Percentiles rank a stretch among this genome's conserved stretches.
Evolutionary conservation across 2,888 invertebrate species (phyloP).

Genomic region (Gari tellinella): DNA sequence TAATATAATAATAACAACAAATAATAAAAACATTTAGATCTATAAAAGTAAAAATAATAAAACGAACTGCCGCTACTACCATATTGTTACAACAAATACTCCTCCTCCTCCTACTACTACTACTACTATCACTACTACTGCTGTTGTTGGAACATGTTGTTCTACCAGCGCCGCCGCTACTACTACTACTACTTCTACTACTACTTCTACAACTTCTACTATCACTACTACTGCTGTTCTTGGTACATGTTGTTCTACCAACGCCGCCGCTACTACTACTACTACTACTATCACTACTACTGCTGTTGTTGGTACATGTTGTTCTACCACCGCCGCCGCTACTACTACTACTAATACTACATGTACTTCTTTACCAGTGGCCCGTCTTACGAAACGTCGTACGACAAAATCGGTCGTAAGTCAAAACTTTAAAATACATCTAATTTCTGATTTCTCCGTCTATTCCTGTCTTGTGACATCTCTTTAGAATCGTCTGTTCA

Average conservation of each 20-base stretch:
- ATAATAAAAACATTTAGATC: too few species aligned
- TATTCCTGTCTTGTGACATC: too few species aligned
- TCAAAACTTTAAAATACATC: too few species aligned
- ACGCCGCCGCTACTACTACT: constrained; percentile 21
- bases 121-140: constrained; percentile 23
- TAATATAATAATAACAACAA: too few species aligned
- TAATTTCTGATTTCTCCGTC: too few species aligned
- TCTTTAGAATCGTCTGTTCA: too few species aligned
- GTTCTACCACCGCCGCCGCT: constrained; percentile 20
- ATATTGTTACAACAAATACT: too few species aligned
- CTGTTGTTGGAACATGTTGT: constrained; percentile 21
- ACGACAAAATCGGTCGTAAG: too few species aligned
- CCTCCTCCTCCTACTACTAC: too few species aligned
- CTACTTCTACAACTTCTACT: constrained; percentile 27
- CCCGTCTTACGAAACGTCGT: too few species aligned
- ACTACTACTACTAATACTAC: constrained; percentile 23
- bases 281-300: constrained; percentile 25
- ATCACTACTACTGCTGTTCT: constrained; percentile 28
- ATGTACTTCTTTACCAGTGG: constrained; percentile 9
- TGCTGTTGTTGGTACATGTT: constrained; percentile 13
- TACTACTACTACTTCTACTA: constrained; percentile 24
- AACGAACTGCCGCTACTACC: too few species aligned
- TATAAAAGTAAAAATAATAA: too few species aligned
- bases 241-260: constrained; percentile 21
- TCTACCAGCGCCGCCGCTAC: constrained; percentile 19